Base-by-base conservation (phyloP, 2,797 vertebrate species). In the Melanotaenia maccullochi region DNA sequence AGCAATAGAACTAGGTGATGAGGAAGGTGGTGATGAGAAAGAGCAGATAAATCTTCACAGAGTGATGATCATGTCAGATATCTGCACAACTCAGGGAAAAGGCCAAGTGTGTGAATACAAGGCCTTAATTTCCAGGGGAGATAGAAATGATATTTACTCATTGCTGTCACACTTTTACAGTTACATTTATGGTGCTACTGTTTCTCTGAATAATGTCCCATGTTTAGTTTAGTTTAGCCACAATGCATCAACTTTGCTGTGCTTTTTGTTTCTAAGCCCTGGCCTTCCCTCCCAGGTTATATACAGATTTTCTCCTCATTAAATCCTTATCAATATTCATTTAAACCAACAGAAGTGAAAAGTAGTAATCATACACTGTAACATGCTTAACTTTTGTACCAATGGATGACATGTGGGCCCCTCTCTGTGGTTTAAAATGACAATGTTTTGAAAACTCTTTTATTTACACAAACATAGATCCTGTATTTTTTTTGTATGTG, bases 61-160 rank as follows among this genome's bases (percentile, higher is more conserved):
- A 69, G 59, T 49, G 57, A 74, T 73, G 47, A 83, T 56, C 49
- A 51, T 44, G 28, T 67, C 47, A 75, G 67, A 76, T 69, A 62
- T 63, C 49, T 73, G 13, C 24, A 59, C 20, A 52, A 20, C 3
- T 4, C 2, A 35, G 18, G 13, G 28, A 54, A 56, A 33, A 18
- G 36, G 60, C 35, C 47, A 12, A 40, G 13, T 60, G 47, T 52
- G 9, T 20, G 2, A 9, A 63, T 55, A 38, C 57, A 55, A 24
- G 51, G 33, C 25, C 4, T 7, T 49, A 36, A 35, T 59, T 75
- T 56, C n/a, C 20, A 12, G 3, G 0, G 13, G 11, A 59, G 56
- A 49, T 13, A 0, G 30, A 14, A n/a, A 33, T 4, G 28, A 25
- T 54, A n/a, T 54, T 35, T 60, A 13, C 22, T n/a, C n/a, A 25